Base-by-base conservation (phyloP, 2,888 invertebrate genomes). In the Oscheius onirici region DNA sequence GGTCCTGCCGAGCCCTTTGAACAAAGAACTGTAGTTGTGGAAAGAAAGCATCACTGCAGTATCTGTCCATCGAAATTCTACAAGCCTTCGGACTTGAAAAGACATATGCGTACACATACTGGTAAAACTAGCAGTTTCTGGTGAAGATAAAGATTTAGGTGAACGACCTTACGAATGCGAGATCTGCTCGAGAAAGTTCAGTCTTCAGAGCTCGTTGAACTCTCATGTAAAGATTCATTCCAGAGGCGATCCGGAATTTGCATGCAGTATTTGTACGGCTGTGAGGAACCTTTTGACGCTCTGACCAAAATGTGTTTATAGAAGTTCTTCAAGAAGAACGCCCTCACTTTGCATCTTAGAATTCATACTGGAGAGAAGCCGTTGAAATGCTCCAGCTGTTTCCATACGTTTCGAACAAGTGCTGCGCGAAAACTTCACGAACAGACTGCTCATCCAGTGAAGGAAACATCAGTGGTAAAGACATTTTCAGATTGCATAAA, bases 241-340 rank as follows among this genome's bases (percentile, higher is more conserved):
- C 1, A 58, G 69, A 11, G 68, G 69, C 1, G 71, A 73, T 13
- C 74, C 74, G 17, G 68, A 74, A n/a, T 72, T 69, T 15, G 65
- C 72, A 28, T 85, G 84, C 69, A 57, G 74, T 2, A 66, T 82
- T 10, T 84, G 84, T 52, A 41, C 60, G 11, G 71, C 76, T 60
- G 75, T 75, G 13, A n/a, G 63, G 34, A 40, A n/a, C 24, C 22
- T 3, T 26, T 24, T 17, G 22, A n/a, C n/a, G n/a, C n/a, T n/a
- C n/a, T n/a, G n/a, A n/a, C n/a, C n/a, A n/a, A n/a, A 3, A 1
- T 28, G 24, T 20, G 22, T 57, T 68, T 69, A 46, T 54, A 73
- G 75, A 10, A 43, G 22, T 78, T 75, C 55, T 76, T 51, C 54
- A 70, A 65, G 41, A 71, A 71, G 55, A 73, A 69, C 34, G 57